Conservation (phyloP, 2,888 invertebrate genomes). For the Drosophila paracracens region DNA sequence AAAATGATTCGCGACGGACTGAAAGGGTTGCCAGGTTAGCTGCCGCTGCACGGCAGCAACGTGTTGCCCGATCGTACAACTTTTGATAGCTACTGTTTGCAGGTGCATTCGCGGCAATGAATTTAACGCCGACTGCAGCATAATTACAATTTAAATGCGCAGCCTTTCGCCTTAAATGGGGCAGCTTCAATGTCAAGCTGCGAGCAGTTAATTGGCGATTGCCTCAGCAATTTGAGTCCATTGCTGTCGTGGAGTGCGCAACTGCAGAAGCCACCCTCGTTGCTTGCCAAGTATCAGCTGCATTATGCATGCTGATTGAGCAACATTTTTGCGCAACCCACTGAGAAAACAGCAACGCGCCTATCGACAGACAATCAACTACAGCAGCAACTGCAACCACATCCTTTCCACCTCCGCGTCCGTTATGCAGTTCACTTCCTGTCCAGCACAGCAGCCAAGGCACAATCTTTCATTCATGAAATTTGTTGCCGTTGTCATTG, state of each 20-base stretch:
- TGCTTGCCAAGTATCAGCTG: conserved; percentile 57
- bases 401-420: conserved; percentile 81
- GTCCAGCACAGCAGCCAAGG: conserved; percentile 54
- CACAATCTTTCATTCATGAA: conserved; percentile 81
- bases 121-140: conserved; percentile 75
- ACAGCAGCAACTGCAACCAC: conserved; percentile 65
- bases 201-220: conserved; percentile 66
- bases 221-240: conserved; percentile 56
- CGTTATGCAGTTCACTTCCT: conserved; percentile 79
- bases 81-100: conserved; percentile 63
- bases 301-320: conserved; percentile 80
- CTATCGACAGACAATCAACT: conserved; percentile 73
- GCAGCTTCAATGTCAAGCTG: conserved; percentile 71
- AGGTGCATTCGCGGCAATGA: conserved; percentile 59
- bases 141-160: conserved; percentile 79
- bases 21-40: conserved; percentile 43
- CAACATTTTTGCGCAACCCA: conserved; percentile 81
- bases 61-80: conserved; percentile 30
- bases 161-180: conserved; percentile 54
- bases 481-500: conserved; percentile 82
- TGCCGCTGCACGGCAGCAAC: conserved; percentile 13
- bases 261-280: conserved; percentile 78
- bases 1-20: conserved; percentile 72
- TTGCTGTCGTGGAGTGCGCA: conserved; percentile 32
- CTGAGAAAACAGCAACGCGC: conserved; percentile 81